A percentile compares a stretch with the other conserved stretches of the same genome.
Evolutionary conservation across 2,797 vertebrate genomes (phyloP).

Genomic region (Periparus ater): DNA sequence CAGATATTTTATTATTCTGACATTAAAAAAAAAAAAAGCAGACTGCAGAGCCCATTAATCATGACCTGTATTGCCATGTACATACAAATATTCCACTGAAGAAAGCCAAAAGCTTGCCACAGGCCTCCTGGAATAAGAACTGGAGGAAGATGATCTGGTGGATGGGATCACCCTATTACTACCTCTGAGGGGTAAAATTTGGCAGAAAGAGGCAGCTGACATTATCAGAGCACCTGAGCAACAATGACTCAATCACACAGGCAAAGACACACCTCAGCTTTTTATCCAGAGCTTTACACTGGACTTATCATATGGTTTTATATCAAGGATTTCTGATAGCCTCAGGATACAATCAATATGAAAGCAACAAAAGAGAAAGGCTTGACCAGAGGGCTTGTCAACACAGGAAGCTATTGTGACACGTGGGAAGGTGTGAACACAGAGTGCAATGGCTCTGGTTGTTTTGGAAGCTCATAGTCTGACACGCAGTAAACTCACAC

Average conservation of each 20-base stretch:
- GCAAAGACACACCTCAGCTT: not conserved
- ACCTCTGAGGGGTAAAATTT: not conserved
- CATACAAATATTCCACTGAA: conserved; percentile 57
- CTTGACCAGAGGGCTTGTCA: not conserved
- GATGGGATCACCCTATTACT: not conserved
- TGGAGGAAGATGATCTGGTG: not conserved
- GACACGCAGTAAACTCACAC: not conserved
- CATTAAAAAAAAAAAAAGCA: conserved; percentile 41
- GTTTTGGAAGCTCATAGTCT: not conserved
- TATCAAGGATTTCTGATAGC: conserved; percentile 28
- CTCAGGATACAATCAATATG: conserved; percentile 1
- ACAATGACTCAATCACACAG: not conserved
- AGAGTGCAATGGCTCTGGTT: not conserved
- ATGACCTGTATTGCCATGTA: conserved; percentile 31
- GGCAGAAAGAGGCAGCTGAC: conserved; percentile 1
- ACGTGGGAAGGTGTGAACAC: not conserved
- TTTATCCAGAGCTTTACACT: not conserved
- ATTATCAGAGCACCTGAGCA: conserved; percentile 4
- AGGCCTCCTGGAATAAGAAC: conserved; percentile 12
- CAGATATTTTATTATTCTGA: conserved; percentile 61
- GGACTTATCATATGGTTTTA: not conserved
- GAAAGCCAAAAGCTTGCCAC: conserved; percentile 39
- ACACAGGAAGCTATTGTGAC: not conserved
- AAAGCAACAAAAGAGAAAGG: conserved; percentile 25
- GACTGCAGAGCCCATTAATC: conserved; percentile 53